Evolutionary conservation across 2,888 invertebrate species (phyloP).

Genomic region (Chironomus riparius): DNA sequence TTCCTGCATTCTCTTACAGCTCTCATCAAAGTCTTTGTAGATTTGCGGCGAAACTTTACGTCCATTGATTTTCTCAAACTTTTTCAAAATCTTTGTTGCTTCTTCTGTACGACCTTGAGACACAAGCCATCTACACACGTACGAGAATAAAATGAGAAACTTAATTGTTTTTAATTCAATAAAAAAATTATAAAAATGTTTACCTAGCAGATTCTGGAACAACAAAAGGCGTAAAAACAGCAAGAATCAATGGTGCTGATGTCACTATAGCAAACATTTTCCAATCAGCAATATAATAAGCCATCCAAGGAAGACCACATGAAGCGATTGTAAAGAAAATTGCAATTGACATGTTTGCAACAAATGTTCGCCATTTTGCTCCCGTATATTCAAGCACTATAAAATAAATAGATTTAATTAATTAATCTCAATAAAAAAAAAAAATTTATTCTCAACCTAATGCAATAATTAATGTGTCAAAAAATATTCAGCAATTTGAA

Average conservation of each 20-base stretch:
- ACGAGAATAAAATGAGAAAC: not conserved
- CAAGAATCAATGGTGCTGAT: conserved; percentile 65
- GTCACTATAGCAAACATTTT: conserved; percentile 64
- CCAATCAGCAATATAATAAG: conserved; percentile 72
- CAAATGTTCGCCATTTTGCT: conserved; percentile 81
- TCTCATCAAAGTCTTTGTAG: conserved; percentile 63
- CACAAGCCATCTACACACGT: conserved; percentile 60
- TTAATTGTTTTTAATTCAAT: not conserved
- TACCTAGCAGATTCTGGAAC: conserved; percentile 81
- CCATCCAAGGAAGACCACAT: conserved; percentile 74
- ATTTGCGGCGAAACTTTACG: conserved; percentile 63
- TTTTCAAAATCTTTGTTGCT: conserved; percentile 66
- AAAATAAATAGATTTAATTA: conserved; percentile 32
- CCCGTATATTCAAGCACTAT: conserved; percentile 81
- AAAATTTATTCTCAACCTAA: too few species aligned
- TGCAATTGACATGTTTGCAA: conserved; percentile 86
- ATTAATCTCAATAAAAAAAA: not conserved
- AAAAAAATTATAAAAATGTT: conserved; percentile 1
- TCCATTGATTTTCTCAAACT: conserved; percentile 70
- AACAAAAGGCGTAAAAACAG: conserved; percentile 62
- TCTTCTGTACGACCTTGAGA: conserved; percentile 76
- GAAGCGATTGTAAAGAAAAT: conserved; percentile 78
- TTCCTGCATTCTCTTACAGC: conserved; percentile 57
- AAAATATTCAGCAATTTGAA: too few species aligned
- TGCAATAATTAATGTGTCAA: too few species aligned